Conservation (phyloP, 1,140 invertebrate species). For the Theocolax elegans region DNA sequence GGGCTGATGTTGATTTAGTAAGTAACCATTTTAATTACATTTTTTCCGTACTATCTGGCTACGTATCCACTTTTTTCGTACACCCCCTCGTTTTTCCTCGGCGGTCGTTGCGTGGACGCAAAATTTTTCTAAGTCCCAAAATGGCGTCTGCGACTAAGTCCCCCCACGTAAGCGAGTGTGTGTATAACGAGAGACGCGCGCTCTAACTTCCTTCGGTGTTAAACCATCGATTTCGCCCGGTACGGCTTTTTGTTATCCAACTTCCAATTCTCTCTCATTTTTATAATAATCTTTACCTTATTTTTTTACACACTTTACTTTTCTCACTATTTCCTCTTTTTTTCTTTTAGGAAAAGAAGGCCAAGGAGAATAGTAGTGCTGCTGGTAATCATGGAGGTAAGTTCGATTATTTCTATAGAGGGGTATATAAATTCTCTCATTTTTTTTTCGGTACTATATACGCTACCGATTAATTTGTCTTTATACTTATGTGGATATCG, state of each 20-base stretch:
- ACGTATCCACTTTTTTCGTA: conserved; percentile 47
- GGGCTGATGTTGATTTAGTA: conserved; percentile 54
- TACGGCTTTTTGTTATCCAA: no score
- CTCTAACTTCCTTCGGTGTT: no score
- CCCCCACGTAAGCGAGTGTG: conserved; percentile 52
- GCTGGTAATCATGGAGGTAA: conserved; percentile 63
- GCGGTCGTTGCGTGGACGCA: conserved; percentile 55
- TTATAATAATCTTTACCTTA: no score
- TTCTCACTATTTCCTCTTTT: conserved; percentile 45
- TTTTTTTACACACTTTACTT: no score
- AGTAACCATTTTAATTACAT: conserved; percentile 45
- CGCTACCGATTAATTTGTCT: no score
- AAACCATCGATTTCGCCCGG: no score
- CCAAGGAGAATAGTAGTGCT: conserved; percentile 61
- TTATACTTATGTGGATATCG: no score
- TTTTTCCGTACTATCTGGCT: conserved; percentile 16
- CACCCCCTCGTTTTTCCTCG: conserved; percentile 44
- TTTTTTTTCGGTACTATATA: no score
- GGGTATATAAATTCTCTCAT: background rate
- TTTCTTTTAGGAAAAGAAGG: conserved; percentile 60
- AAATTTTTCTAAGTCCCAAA: conserved; percentile 88
- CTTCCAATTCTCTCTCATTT: no score
- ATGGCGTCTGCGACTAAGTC: conserved; percentile 83
- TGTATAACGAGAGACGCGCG: no score
- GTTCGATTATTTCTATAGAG: conserved; percentile 22